phyloP scores from a whole-genome alignment of 2,888 invertebrate genomes.

The Trichogramma evanescens region DNA sequence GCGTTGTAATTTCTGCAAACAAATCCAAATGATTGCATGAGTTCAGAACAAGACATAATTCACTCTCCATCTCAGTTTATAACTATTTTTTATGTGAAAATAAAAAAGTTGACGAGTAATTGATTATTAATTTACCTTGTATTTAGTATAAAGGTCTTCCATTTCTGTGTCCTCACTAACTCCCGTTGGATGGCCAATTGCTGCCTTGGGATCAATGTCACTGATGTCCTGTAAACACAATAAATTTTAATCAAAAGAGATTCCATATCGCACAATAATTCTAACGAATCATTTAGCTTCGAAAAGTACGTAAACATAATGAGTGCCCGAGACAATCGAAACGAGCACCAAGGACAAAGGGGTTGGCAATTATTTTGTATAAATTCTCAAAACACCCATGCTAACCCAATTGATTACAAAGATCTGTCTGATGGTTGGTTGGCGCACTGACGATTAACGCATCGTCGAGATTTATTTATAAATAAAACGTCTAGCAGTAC shows the following conservation, averaged over 20 bases:
- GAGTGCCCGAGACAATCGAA: too few species aligned
- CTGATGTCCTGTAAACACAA: conserved; percentile 56
- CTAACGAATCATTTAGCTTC: too few species aligned
- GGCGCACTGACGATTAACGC: too few species aligned
- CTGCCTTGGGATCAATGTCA: conserved; percentile 58
- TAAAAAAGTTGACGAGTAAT: not conserved
- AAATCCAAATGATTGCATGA: not conserved
- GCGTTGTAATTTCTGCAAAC: conserved; percentile 78
- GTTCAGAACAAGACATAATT: not conserved
- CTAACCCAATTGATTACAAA: too few species aligned
- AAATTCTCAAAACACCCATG: too few species aligned
- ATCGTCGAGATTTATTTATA: too few species aligned
- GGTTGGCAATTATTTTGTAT: too few species aligned
- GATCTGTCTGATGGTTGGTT: too few species aligned
- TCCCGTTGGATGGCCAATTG: conserved; percentile 61
- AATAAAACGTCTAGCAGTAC: conserved; percentile 3
- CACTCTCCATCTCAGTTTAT: not conserved
- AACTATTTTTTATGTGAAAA: not conserved
- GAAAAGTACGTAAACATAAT: too few species aligned
- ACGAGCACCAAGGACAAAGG: too few species aligned
- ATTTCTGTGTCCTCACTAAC: conserved; percentile 76
- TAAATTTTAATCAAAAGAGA: too few species aligned
- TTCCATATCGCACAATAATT: too few species aligned
- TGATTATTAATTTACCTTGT: conserved; percentile 61
- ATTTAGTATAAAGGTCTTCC: conserved; percentile 92